phyloP scores from a whole-genome alignment of 2,113 vertebrate genomes.

The Phylloscopus trochilus region DNA sequence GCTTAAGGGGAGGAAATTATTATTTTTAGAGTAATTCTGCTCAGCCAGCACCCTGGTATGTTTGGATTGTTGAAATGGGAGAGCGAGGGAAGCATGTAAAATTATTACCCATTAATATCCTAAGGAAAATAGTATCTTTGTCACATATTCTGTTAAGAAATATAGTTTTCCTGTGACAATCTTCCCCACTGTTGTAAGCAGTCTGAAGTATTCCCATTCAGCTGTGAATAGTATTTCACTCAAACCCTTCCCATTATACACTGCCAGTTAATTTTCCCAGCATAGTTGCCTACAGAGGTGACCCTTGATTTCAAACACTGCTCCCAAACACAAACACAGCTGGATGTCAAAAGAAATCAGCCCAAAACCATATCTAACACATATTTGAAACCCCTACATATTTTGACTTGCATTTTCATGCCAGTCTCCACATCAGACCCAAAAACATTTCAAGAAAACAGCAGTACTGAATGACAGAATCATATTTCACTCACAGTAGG shows the following conservation, averaged over 20 bases:
- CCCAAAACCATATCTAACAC: slow-evolving; percentile 30
- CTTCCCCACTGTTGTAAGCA: not conserved
- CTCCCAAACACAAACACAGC: slow-evolving; percentile 42
- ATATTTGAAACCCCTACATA: slow-evolving; percentile 16
- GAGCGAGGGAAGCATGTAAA: not conserved
- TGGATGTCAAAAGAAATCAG: slow-evolving; percentile 47
- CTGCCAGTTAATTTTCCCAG: slow-evolving; percentile 39
- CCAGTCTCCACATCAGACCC: slow-evolving; percentile 23
- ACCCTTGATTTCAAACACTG: slow-evolving; percentile 43
- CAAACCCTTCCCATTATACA: not conserved
- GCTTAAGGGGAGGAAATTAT: not conserved
- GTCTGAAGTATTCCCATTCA: slow-evolving; percentile 6
- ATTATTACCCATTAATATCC: slow-evolving; percentile 4
- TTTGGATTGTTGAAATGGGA: not conserved
- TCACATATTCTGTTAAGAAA: slow-evolving; percentile 44
- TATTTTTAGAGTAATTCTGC: not conserved
- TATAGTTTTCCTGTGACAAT: not conserved
- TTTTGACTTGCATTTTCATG: slow-evolving; percentile 48
- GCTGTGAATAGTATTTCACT: slow-evolving; percentile 31
- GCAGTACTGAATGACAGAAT: not conserved
- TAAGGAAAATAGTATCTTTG: slow-evolving; percentile 1
- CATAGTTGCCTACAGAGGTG: slow-evolving; percentile 39
- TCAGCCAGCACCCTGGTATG: not conserved
- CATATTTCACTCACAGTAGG: slow-evolving; percentile 34
- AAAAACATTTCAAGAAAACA: slow-evolving; percentile 45